Percentiles rank a stretch among this genome's conserved stretches.
phyloP scores from a whole-genome alignment of 2,797 vertebrate genomes.

The Crenuchus spilurus region DNA sequence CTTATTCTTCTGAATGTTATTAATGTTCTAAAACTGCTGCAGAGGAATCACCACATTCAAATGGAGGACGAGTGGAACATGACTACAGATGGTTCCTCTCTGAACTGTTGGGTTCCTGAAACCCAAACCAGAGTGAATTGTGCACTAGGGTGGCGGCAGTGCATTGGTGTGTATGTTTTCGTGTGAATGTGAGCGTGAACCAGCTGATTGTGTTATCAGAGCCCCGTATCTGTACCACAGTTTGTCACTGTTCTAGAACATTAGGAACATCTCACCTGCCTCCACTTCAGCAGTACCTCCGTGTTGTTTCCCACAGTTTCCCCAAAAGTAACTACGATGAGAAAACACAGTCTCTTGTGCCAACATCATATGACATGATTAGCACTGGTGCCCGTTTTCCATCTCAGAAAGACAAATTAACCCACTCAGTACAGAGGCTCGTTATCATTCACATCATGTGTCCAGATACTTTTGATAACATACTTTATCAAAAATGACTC shows the following conservation, averaged over 20 bases:
- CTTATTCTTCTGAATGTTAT: no score
- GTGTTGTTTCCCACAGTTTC: no score
- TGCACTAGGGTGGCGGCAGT: background rate
- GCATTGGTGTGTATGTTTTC: slow-evolving; percentile 13
- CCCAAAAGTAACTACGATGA: background rate
- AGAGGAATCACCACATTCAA: background rate
- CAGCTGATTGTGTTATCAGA: background rate
- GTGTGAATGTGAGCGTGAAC: background rate
- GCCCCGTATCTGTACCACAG: background rate
- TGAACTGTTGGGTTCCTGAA: background rate
- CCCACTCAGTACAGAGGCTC: background rate
- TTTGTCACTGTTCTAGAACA: background rate
- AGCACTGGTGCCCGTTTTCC: slow-evolving; percentile 27
- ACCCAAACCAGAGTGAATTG: background rate
- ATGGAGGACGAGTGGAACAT: no score
- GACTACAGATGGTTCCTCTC: no score
- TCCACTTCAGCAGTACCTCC: no score
- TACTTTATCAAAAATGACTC: no score
- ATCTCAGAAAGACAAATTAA: background rate
- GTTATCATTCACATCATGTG: no score
- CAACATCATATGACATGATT: slow-evolving; percentile 37
- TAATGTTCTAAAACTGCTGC: no score
- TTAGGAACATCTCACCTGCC: background rate
- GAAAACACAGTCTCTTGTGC: slow-evolving; percentile 27
- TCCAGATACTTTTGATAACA: no score